Percentiles rank a stretch among this genome's conserved stretches.
Evolutionary conservation across 2,797 vertebrate genomes (phyloP).

Genomic region (Falco berigora): DNA sequence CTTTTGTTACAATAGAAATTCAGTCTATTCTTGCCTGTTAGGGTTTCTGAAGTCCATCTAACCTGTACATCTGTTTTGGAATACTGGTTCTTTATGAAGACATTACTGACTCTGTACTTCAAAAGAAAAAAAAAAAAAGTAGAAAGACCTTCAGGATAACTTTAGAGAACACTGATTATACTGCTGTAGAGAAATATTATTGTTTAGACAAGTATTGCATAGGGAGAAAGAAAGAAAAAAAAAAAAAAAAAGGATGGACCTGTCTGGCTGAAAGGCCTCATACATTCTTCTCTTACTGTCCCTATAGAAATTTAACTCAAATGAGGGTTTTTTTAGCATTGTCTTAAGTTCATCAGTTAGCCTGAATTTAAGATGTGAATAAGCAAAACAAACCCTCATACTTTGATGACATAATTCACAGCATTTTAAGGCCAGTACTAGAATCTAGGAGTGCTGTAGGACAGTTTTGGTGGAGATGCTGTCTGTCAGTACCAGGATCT

Average conservation of each 20-base stretch:
- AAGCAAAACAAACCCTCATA: neutral
- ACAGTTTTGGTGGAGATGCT: neutral
- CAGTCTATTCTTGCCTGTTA: neutral
- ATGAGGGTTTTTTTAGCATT: neutral
- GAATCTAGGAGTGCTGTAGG: neutral
- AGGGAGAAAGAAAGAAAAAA: neutral
- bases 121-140: neutral
- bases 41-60: neutral
- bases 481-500: neutral
- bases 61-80: neutral
- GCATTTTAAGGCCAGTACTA: neutral
- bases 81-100: neutral
- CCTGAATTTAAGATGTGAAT: neutral
- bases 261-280: neutral
- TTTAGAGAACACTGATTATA: neutral
- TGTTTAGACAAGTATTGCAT: neutral
- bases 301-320: neutral
- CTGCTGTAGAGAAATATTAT: neutral
- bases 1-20: neutral
- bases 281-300: neutral
- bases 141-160: neutral
- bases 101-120: neutral
- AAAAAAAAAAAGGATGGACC: neutral
- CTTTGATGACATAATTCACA: neutral
- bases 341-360: neutral